A percentile compares a stretch with the other conserved stretches of the same genome.
phyloP scores from a whole-genome alignment of 2,113 vertebrate species.

The Lanius collurio region DNA sequence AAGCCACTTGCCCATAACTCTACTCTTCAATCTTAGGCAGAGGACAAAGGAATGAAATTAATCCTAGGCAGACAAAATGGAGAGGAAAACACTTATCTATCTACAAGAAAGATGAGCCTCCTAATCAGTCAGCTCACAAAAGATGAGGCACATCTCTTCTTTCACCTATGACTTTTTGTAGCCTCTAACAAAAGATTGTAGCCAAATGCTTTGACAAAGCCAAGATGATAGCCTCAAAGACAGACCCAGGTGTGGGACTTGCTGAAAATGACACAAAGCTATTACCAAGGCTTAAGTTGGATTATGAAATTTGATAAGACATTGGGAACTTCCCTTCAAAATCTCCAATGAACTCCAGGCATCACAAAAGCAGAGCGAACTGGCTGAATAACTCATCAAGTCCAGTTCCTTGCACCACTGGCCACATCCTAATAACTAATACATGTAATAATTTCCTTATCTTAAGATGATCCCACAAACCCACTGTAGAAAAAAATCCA shows the following conservation, averaged over 20 bases:
- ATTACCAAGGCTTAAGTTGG: not conserved
- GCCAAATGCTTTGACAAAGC: not conserved
- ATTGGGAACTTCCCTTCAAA: not conserved
- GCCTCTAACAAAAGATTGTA: not conserved
- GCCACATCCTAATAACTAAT: not conserved
- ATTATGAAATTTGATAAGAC: not conserved
- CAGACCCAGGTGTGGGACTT: not conserved
- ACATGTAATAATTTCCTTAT: not conserved
- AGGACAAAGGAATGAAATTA: not conserved
- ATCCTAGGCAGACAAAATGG: not conserved
- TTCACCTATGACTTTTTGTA: not conserved
- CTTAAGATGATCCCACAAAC: not conserved
- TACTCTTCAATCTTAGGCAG: not conserved
- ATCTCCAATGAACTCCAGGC: not conserved
- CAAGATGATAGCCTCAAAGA: fast-evolving
- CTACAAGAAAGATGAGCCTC: not conserved
- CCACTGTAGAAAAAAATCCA: not conserved
- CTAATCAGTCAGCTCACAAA: not conserved
- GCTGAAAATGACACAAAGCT: not conserved
- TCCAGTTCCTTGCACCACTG: not conserved
- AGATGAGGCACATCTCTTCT: not conserved
- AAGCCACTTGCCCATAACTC: not conserved
- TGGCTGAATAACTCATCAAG: not conserved
- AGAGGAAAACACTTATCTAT: not conserved
- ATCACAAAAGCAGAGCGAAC: not conserved